Percentiles rank a stretch among this genome's conserved stretches.
phyloP scores from a whole-genome alignment of 1,140 invertebrate species.

The Amphibalanus amphitrite region DNA sequence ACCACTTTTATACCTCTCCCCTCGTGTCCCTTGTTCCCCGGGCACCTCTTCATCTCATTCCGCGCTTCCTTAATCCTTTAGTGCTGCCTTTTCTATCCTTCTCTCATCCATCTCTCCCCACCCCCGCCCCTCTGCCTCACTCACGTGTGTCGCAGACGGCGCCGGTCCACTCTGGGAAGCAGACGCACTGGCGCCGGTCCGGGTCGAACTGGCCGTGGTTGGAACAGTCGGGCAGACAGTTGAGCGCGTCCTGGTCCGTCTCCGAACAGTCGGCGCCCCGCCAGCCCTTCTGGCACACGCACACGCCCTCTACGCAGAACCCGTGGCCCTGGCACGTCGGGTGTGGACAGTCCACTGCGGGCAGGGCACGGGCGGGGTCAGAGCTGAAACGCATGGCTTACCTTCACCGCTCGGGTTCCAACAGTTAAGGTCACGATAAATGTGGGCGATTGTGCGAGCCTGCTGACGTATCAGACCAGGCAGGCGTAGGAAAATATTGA shows the following conservation, averaged over 20 bases:
- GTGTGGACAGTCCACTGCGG: slow-evolving; percentile 74
- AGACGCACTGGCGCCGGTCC: slow-evolving; percentile 68
- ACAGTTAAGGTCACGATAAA: too few relatives aligned
- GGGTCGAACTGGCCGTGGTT: slow-evolving; percentile 87
- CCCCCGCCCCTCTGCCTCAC: background rate
- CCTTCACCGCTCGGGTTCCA: too few relatives aligned
- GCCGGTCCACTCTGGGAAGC: slow-evolving; percentile 80
- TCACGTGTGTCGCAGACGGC: slow-evolving; percentile 62
- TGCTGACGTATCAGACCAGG: too few relatives aligned
- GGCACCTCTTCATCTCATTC: slow-evolving; percentile 7
- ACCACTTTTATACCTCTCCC: too few relatives aligned
- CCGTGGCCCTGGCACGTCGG: slow-evolving; percentile 89
- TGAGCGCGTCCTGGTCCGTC: slow-evolving; percentile 78
- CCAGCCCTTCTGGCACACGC: slow-evolving; percentile 94
- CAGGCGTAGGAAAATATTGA: too few relatives aligned
- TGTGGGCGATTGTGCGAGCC: too few relatives aligned
- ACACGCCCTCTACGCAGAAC: slow-evolving; percentile 85
- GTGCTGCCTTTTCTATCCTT: slow-evolving; percentile 1
- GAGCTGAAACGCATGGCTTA: too few relatives aligned
- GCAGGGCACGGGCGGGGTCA: slow-evolving; percentile 9
- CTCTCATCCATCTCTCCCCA: too few relatives aligned
- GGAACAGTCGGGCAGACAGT: slow-evolving; percentile 86
- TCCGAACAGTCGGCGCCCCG: slow-evolving; percentile 78
- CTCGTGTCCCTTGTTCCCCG: too few relatives aligned
- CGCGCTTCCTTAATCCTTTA: background rate